Evolutionary conservation across 1,140 invertebrate species (phyloP), one percentile per base, ranked within the genome.

Genomic region (Archivesica marissinica): DNA sequence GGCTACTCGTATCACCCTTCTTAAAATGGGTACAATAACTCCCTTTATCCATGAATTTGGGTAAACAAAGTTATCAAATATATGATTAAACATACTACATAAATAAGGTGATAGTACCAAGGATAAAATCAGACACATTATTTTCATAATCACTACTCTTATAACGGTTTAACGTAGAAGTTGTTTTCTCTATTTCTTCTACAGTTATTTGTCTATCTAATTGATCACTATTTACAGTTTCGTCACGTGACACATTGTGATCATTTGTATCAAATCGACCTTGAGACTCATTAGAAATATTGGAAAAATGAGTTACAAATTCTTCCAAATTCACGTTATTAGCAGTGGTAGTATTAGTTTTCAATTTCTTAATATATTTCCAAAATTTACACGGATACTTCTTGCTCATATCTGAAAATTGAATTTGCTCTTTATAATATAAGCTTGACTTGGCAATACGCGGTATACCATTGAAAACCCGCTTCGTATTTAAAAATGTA

Each of bases 51-150:
- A n/a, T n/a, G n/a, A n/a, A n/a, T n/a, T n/a, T 35, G 59, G 59
- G 38, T 64, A 35, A 6, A 2, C 35, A 41, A 38, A 41, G 6
- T 38, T 54, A 2, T 54, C 33, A 54, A 50, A 76, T 6, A 54
- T n/a, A n/a, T n/a, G n/a, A n/a, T n/a, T n/a, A n/a, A n/a, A 52
- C 1, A 76, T 76, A 50, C 9, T 76, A 9, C 17, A 20, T 23
- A 76, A 38, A 76, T 76, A 76, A 33, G 72, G 25, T 38, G 25
- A 30, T 25, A 76, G 47, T 4, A 30, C 39, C 72, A 76, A 76
- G 52, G 15, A 72, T 44, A 72, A 72, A 72, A 44, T 72, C 68
- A 28, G 68, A 17, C 0, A 72, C 68, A 72, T n/a, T 76, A 54
- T 38, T 56, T 2, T 35, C 9, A 33, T 25, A 56, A 56, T 52